These are phyloP conservation scores for Nephrocerus scutellatus DNA, from an alignment of 2,888 invertebrate genomes.

Conservation along the genomic window DNA sequence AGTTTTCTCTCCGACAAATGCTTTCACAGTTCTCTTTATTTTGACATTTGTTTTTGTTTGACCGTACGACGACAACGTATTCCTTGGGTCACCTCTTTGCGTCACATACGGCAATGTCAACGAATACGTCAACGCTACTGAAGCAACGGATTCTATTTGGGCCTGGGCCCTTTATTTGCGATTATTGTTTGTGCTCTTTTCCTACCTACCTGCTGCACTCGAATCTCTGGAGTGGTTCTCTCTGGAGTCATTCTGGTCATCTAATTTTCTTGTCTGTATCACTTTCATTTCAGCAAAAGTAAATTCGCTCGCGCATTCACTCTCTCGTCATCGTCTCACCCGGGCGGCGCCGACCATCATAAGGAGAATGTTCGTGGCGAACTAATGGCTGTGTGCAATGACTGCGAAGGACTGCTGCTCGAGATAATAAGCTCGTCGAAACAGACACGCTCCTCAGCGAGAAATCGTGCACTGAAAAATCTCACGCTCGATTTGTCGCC, in stretches of 20 bases:
- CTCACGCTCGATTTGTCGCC: conserved; percentile 78
- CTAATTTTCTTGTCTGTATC: neutral
- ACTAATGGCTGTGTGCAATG: conserved; percentile 86
- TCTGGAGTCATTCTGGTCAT: neutral
- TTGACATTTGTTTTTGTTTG: no score
- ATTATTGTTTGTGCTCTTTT: no score
- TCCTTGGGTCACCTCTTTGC: no score
- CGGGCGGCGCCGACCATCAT: conserved; percentile 49
- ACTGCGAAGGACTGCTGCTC: conserved; percentile 89
- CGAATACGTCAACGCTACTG: no score
- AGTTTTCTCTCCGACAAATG: no score
- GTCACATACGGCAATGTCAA: no score
- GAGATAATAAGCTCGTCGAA: conserved; percentile 82
- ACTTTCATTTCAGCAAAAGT: conserved; percentile 51
- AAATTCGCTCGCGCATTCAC: conserved; percentile 58
- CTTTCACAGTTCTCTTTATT: no score
- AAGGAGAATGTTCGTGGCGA: conserved; percentile 65
- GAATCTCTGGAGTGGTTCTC: no score
- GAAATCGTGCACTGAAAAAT: conserved; percentile 73
- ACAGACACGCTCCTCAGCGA: conserved; percentile 71
- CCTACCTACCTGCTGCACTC: no score
- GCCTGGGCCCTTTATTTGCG: no score
- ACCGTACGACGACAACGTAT: no score
- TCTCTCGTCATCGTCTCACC: conserved; percentile 46
- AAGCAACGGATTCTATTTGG: no score